These are phyloP conservation scores for Dolomedes plantarius DNA, from an alignment of 2,888 invertebrate species.

Conservation along the genomic window DNA sequence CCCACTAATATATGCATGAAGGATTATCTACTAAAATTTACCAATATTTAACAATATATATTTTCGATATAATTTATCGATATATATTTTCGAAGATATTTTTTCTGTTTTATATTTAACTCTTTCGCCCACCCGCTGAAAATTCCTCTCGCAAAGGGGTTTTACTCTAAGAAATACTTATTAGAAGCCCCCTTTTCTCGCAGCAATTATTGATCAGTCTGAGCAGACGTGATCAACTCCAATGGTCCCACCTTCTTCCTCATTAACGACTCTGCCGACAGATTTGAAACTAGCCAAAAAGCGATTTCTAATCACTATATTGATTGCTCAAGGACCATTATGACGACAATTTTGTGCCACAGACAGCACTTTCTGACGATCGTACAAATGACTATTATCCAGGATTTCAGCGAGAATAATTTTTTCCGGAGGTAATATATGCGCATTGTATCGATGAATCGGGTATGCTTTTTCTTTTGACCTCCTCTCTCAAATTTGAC, in stretches of 20 bases:
- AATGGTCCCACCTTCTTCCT: conserved; percentile 27
- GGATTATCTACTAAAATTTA: too few species aligned
- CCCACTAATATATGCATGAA: too few species aligned
- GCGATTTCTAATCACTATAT: conserved; percentile 59
- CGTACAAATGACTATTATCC: background rate
- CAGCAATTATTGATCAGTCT: background rate
- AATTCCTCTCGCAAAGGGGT: too few species aligned
- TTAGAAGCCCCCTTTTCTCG: background rate
- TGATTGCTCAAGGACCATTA: conserved; percentile 38
- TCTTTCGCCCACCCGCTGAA: too few species aligned
- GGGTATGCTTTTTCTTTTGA: background rate
- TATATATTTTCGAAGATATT: too few species aligned
- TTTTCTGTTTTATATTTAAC: too few species aligned
- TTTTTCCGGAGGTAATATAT: background rate
- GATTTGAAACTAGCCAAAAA: conserved; percentile 44
- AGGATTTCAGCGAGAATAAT: background rate
- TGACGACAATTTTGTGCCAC: conserved; percentile 31
- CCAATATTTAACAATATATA: too few species aligned
- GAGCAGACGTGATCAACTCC: conserved; percentile 18
- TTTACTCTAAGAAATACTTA: too few species aligned
- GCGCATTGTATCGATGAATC: background rate
- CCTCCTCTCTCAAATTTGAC: background rate
- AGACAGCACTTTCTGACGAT: conserved; percentile 32
- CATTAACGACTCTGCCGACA: conserved; percentile 40
- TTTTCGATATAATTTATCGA: too few species aligned